These are phyloP conservation scores for Neolamprologus falcicula DNA, from an alignment of 2,113 vertebrate genomes.

Conservation along the genomic window DNA sequence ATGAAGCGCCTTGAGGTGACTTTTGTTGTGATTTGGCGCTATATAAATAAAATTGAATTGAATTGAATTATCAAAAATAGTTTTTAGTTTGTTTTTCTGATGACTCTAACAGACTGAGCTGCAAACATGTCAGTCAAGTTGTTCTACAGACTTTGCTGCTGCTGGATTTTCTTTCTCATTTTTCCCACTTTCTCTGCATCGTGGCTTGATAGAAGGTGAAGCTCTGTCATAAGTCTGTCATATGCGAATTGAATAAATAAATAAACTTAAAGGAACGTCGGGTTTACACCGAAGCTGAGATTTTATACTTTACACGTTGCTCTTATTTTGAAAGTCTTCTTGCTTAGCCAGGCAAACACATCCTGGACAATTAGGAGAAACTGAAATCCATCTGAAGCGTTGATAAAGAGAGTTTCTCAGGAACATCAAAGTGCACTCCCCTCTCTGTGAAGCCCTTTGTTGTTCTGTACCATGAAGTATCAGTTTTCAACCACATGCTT, in stretches of 20 bases:
- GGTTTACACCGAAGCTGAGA: accelerated
- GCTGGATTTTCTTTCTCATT: neutral
- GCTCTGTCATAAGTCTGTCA: neutral
- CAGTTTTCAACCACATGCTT: neutral
- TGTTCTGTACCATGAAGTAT: neutral
- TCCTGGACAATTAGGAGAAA: neutral
- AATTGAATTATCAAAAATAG: neutral
- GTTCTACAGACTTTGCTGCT: neutral
- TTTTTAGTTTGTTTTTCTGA: neutral
- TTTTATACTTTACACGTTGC: neutral
- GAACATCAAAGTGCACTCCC: accelerated
- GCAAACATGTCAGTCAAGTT: neutral
- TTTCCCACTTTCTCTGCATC: neutral
- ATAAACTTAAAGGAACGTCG: neutral
- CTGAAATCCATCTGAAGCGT: neutral
- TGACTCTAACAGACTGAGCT: neutral
- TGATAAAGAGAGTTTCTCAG: neutral
- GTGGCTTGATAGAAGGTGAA: accelerated
- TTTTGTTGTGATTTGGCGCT: no score
- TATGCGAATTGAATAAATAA: neutral
- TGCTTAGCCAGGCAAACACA: neutral
- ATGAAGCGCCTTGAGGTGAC: no score
- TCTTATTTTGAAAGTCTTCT: neutral
- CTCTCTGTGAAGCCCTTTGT: neutral
- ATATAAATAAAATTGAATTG: no score